Evolutionary conservation across 2,888 invertebrate genomes (phyloP).

Genomic region (Cheilosia urbana): DNA sequence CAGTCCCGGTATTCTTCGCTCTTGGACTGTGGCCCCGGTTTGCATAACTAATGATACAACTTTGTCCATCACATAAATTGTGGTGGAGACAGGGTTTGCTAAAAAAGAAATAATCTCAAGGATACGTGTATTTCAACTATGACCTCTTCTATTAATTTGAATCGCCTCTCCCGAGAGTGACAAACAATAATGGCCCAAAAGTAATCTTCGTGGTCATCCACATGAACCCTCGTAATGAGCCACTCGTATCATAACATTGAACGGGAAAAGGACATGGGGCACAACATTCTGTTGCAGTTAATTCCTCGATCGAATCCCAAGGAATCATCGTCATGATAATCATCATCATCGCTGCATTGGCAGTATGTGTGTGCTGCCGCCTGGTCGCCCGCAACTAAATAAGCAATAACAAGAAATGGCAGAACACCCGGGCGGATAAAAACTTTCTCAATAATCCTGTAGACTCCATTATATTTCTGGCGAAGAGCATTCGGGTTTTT

Average conservation of each 20-base stretch:
- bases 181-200: constrained; percentile 71
- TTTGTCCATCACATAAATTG: constrained; percentile 83
- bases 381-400: constrained; percentile 57
- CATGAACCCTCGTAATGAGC: constrained; percentile 68
- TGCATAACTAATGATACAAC: constrained; percentile 77
- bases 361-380: constrained; percentile 19
- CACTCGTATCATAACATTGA: constrained; percentile 68
- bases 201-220: constrained; percentile 72
- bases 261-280: constrained; percentile 53
- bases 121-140: constrained; percentile 46
- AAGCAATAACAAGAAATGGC: constrained; percentile 74
- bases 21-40: constrained; percentile 37
- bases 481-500: constrained; percentile 39
- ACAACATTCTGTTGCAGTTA: constrained; percentile 76
- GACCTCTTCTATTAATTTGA: constrained; percentile 72
- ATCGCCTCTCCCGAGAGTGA: constrained; percentile 68
- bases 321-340: constrained; percentile 80
- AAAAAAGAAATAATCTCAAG: constrained; percentile 33
- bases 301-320: constrained; percentile 78
- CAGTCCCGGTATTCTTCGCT: constrained; percentile 49
- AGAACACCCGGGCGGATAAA: constrained; percentile 60
- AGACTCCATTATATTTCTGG: constrained; percentile 76
- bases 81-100: constrained; percentile 77
- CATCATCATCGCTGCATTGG: constrained; percentile 76
- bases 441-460: constrained; percentile 77